phyloP scores from a whole-genome alignment of 2,797 vertebrate genomes.

The Squalus acanthias region DNA sequence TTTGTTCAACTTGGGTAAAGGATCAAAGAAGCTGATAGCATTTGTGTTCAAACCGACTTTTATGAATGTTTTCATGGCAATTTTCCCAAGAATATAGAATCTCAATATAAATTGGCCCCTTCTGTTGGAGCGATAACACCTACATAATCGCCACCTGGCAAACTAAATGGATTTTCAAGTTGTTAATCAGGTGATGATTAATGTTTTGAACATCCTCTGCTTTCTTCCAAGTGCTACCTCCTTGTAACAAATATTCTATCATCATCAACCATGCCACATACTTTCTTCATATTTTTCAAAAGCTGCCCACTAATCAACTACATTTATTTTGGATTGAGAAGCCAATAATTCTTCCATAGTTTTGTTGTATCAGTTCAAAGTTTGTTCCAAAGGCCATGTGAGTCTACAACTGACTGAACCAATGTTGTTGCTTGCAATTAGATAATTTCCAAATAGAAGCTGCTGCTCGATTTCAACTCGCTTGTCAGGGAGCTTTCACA shows the following conservation, averaged over 20 bases:
- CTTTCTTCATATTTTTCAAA: background rate
- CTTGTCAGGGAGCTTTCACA: background rate
- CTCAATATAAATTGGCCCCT: background rate
- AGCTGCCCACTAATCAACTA: background rate
- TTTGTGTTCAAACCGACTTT: background rate
- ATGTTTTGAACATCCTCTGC: background rate
- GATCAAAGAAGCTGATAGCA: background rate
- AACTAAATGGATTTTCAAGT: background rate
- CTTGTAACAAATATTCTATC: background rate
- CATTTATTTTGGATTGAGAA: background rate
- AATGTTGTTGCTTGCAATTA: background rate
- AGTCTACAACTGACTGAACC: background rate
- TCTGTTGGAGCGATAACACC: background rate
- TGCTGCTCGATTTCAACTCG: background rate
- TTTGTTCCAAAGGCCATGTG: background rate
- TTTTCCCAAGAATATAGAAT: background rate
- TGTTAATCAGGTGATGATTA: background rate
- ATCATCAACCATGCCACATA: background rate
- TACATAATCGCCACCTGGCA: background rate
- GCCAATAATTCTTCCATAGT: background rate
- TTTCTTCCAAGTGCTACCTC: background rate
- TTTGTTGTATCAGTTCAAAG: background rate
- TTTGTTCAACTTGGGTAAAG: background rate
- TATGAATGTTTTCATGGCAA: background rate
- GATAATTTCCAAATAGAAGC: background rate